phyloP scores from a whole-genome alignment of 2,888 invertebrate species.

The Agriopis marginaria region DNA sequence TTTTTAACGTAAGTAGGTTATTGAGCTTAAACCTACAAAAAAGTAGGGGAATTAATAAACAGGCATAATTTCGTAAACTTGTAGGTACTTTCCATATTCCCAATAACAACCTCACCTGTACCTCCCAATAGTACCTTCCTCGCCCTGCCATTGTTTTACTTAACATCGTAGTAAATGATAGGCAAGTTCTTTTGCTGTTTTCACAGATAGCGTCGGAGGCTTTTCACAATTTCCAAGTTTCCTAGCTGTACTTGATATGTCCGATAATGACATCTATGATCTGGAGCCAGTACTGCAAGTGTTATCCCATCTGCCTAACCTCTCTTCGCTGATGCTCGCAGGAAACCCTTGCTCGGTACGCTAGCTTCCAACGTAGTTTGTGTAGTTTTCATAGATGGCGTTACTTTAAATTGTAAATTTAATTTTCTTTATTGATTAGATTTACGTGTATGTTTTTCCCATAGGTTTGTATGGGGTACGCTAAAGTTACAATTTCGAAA shows the following conservation, averaged over 20 bases:
- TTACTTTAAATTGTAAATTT: conserved; percentile 25
- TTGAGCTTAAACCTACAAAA: no score
- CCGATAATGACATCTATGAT: conserved; percentile 86
- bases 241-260: conserved; percentile 79
- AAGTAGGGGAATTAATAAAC: no score
- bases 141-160: not conserved
- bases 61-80: no score
- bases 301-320: conserved; percentile 64
- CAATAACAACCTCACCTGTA: not conserved
- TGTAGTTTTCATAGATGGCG: conserved; percentile 57
- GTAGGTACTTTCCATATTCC: no score
- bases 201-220: conserved; percentile 59
- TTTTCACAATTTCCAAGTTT: conserved; percentile 58
- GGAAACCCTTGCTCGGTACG: conserved; percentile 87
- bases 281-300: conserved; percentile 72
- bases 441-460: not conserved
- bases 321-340: conserved; percentile 78
- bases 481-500: conserved; percentile 66
- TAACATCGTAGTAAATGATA: no score
- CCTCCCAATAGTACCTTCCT: not conserved
- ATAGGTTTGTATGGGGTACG: conserved; percentile 81
- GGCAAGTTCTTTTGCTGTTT: conserved; percentile 18
- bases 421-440: not conserved
- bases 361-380: conserved; percentile 34
- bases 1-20: no score